Evolutionary conservation across 2,797 vertebrate genomes (phyloP), one percentile per base, ranked within the genome.

Genomic region (Sebastes hubbsi): DNA sequence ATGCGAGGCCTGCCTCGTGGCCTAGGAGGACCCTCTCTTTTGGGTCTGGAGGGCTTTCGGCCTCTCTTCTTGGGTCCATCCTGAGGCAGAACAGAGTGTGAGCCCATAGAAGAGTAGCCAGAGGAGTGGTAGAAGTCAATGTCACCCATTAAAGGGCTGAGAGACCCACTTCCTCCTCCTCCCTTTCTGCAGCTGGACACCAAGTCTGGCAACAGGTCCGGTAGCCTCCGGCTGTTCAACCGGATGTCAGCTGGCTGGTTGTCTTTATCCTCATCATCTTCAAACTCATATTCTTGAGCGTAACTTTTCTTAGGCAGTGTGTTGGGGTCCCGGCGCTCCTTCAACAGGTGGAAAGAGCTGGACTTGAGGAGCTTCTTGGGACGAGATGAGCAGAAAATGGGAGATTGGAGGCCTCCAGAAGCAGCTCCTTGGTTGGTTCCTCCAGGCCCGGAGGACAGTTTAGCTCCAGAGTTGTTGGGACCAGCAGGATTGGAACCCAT

Each of bases 231-330:
- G 55, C 97, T 98, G 89, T 99, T 99, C 77, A 98, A 92, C 24
- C 97, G 94, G 80, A 99, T 99, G 81, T 98, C 97, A 0, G 98
- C 97, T 0, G 97, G 97, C 58, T 97, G 97, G 0, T 97, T 97
- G 0, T 96, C 97, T 76, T 99, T 98, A 88, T 97, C 97, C 83
- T 98, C 97, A 0, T 98, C 98, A 0, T 98, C 98, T 88, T 98
- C 97, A 46, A 99, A 99, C 84, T 99, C 97, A 2, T 98, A 99
- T 72, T 99, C 98, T 92, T 98, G 98, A n/a, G 97, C 98, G 0
- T 98, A 99, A 74, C 96, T 97, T 80, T 98, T 99, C 81, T 99
- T 99, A 58, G 97, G 97, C 90, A 97, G 95, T 77, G 95, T 95
- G 89, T 95, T 96, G 1, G 98, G 96, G 0, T 98, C 97, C 52